Evolutionary conservation across 2,888 invertebrate species (phyloP), one percentile per base, ranked within the genome.

Genomic region (Cecidostiba fungosa): DNA sequence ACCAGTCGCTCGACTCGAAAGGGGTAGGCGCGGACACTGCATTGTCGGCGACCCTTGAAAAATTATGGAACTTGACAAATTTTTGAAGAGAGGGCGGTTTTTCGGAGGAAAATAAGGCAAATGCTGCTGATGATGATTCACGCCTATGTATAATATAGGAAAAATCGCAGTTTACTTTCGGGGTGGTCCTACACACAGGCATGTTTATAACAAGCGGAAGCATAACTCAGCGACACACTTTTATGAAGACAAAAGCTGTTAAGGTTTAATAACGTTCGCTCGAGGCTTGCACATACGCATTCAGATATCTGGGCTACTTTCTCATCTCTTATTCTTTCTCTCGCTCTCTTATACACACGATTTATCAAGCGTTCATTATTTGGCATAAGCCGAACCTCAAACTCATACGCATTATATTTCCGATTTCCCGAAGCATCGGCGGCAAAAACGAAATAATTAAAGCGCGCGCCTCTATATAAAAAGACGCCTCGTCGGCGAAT

Each of bases 381-480:
- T 54, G 14, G 36, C 12, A 12, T 59, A 19, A 16, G 1, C 19
- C n/a, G 39, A 39, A 39, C 54, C 36, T 32, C n/a, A 36, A 77
- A 77, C 54, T 32, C n/a, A 36, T 5, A 23, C 39, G 12, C 69
- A 19, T 69, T 50, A 72, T 72, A 72, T 72, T 80, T 80, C 54
- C 72, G 59, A 80, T 80, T 80, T 73, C 19, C 39, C 72, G 32
- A 69, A 66, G 16, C 47, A 16, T 19, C 19, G 0, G 23, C 0
- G 12, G 59, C n/a, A 23, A 16, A 66, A 72, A 66, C 47, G 23
- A 54, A 70, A 14, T 66, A 82, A 82, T 69, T 76, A 76, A 76
- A 43, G 43, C 66, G 43, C 10, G 39, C 12, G 12, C 43, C 43
- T 43, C 10, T 12, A 43, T 12, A 43, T 32, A 43, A 43, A 43